Base-by-base conservation (phyloP, 2,888 invertebrate species). In the Spicauda simplicius region DNA sequence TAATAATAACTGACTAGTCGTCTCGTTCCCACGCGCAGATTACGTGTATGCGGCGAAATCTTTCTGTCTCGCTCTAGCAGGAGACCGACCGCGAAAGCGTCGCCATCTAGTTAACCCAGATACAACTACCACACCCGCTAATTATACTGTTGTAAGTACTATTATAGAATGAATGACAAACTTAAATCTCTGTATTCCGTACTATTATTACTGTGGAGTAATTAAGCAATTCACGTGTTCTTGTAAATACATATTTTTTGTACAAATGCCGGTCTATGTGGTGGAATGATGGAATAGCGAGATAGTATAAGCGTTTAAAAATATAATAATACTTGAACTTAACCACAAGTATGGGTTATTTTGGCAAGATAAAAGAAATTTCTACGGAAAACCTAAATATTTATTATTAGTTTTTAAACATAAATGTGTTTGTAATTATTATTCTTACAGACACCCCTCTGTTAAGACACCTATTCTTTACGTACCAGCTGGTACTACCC, bases 81-180 rank as follows among this genome's bases (percentile, higher is more conserved):
- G 72, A 76, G 78, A 80, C 76, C 75, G 74, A 74, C 72, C 73
- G 77, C 82, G 76, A 76, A 70, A 62, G 78, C 77, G 81, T 76
- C 87, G 90, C 91, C 92, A 92, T 91, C 92, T 92, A 88, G 81
- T 75, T 74, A 80, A 82, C 81, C 80, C 69, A 76, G 71, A 74
- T 78, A 75, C 70, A 82, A 89, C 84, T 85, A 80, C 69, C 63
- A 77, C 72, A 67, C 65, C 69, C 71, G 71, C 68, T 75, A 77
- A 74, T 76, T 73, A 76, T 73, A 67, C 67, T 60, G 45, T 48
- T 61, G 50, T 64, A 60, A 63, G 60, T 66, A 66, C 66, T 60
- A 66, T 25, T 45, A 55, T 19, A 59, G 64, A 64, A 64, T 64
- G 64, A 64, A 60, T 66, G 59, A 55, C 48, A 66, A 60, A 60